phyloP scores from a whole-genome alignment of 2,888 invertebrate species.

The Psylliodes chrysocephalus region DNA sequence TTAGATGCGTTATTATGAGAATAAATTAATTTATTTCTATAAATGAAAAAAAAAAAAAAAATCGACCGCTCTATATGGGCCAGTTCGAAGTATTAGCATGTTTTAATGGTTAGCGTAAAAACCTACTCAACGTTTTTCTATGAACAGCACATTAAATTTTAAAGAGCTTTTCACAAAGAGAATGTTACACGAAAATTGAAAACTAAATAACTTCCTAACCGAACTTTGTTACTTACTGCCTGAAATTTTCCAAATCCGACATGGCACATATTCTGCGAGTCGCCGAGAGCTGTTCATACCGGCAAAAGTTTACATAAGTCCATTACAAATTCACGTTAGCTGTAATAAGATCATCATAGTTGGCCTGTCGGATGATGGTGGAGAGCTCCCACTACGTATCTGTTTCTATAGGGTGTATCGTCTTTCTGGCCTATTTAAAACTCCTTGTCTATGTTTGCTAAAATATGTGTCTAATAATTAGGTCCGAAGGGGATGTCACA shows the following conservation, averaged over 20 bases:
- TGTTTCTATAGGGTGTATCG: constrained; percentile 2
- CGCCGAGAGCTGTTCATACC: constrained; percentile 16
- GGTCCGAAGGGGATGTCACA: too few relatives aligned
- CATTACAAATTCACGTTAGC: constrained; percentile 58
- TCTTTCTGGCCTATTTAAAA: neutral
- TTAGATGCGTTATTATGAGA: too few relatives aligned
- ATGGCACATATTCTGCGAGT: constrained; percentile 14
- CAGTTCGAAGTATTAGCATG: too few relatives aligned
- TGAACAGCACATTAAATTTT: neutral
- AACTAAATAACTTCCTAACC: constrained; percentile 6
- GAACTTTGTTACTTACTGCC: constrained; percentile 14
- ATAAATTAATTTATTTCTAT: too few relatives aligned
- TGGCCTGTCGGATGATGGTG: constrained; percentile 25
- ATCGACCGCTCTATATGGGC: too few relatives aligned
- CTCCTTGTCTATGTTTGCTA: neutral
- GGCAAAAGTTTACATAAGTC: constrained; percentile 36
- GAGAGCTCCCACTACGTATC: constrained; percentile 3
- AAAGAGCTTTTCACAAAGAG: neutral
- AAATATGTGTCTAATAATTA: too few relatives aligned
- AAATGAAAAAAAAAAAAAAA: too few relatives aligned
- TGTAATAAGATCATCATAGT: constrained; percentile 55
- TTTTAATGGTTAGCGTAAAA: neutral
- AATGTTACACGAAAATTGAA: constrained; percentile 11
- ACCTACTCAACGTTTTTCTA: neutral
- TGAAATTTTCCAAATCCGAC: constrained; percentile 21